Base-by-base conservation (phyloP, 2,797 vertebrate species). In the Ceryle rudis region DNA sequence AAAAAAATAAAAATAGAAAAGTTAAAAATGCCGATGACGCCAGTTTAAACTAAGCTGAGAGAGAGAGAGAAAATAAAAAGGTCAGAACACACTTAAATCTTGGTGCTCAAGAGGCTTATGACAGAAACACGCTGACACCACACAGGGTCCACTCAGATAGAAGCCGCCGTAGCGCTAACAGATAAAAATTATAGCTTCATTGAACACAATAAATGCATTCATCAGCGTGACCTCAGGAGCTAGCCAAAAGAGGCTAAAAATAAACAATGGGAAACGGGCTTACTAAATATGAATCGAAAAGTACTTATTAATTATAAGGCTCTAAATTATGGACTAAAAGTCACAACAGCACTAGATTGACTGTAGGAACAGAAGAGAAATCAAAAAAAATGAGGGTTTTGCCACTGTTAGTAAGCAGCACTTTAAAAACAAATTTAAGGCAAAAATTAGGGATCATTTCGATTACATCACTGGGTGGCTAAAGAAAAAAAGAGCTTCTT, bases 51-150 rank as follows among this genome's bases (percentile, higher is more conserved):
- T 20, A 51, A 75, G 26, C 26, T 51, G 49, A 6, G 21, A 58
- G 9, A 6, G 3, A 14, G 19, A 14, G 2, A 7, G 10, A 6
- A 4, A 31, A 20, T 26, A 49, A 2, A 4, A 26, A 42, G 28
- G 41, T 37, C 51, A 61, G 41, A 78, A 52, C 3, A 69, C 18
- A 20, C 25, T 74, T 55, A 79, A 74, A 64, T 52, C 47, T 75
- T 51, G 35, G 14, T 7, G 26, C 19, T 90, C 10, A 39, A 78
- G 33, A 86, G 29, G 49, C 18, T 75, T 65, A 58, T 9, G 10
- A 58, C 20, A 69, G 42, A 46, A 85, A 51, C 3, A 9, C 5
- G 15, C 28, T 64, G 79, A 61, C 31, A 93, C 6, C 41, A 44
- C 4, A 15, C 28, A 22, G 42, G 0, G 1, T 37, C 22, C 41